Evolutionary conservation across 2,888 invertebrate genomes (phyloP).

Genomic region (Eurytoma adleriae): DNA sequence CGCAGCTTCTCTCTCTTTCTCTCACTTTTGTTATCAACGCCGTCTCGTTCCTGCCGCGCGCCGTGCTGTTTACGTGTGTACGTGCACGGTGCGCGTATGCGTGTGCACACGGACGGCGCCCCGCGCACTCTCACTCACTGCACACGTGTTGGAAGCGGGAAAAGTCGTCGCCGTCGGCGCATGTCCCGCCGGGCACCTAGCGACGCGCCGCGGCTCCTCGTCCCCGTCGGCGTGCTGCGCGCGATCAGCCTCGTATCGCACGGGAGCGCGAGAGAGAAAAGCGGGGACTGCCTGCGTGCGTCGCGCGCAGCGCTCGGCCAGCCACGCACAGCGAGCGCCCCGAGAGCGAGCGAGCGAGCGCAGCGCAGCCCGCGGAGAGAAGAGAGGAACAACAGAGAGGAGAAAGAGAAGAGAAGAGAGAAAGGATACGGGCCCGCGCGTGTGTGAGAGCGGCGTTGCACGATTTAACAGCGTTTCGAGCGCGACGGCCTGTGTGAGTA

Average conservation of each 20-base stretch:
- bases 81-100: neutral
- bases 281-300: neutral
- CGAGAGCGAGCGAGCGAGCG: neutral
- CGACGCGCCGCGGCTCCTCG: neutral
- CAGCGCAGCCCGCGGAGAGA: neutral
- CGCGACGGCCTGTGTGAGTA: neutral
- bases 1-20: neutral
- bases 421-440: conserved; percentile 4
- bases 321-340: conserved; percentile 17
- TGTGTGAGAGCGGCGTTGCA: conserved; percentile 47
- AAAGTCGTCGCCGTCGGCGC: conserved; percentile 47
- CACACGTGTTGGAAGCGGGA: conserved; percentile 36
- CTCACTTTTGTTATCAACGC: neutral
- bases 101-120: neutral
- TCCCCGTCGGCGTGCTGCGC: neutral
- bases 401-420: conserved; percentile 49
- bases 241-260: neutral
- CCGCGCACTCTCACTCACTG: too few species aligned
- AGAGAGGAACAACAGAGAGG: conserved; percentile 46
- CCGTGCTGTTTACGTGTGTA: neutral
- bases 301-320: neutral
- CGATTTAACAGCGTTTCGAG: conserved; percentile 51
- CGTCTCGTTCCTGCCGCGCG: neutral
- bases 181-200: conserved; percentile 16
- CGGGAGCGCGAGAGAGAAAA: neutral